Percentiles rank a stretch among this genome's conserved stretches.
These are phyloP conservation scores for Eriocheir sinensis DNA, from an alignment of 1,140 invertebrate species.

Conservation along the genomic window DNA sequence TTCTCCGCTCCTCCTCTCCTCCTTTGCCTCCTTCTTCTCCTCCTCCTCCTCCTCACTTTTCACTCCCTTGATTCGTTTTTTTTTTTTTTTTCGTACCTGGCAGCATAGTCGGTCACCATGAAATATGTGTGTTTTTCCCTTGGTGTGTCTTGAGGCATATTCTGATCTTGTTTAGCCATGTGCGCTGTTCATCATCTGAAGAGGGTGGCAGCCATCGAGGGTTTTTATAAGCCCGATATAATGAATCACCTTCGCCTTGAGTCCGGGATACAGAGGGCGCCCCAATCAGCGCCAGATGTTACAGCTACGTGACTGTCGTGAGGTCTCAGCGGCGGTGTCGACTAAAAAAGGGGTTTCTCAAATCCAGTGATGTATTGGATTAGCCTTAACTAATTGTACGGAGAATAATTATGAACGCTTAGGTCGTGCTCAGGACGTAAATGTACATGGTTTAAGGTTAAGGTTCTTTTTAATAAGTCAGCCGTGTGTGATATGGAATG, in stretches of 20 bases:
- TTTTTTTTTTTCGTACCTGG: constrained; percentile 31
- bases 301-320: not conserved
- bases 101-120: constrained; percentile 40
- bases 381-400: not conserved
- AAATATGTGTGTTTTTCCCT: constrained; percentile 63
- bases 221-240: constrained; percentile 12
- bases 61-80: not conserved
- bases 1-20: not conserved
- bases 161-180: constrained; percentile 67
- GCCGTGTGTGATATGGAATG: too few species aligned
- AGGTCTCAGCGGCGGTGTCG: not conserved
- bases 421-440: not conserved
- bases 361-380: not conserved
- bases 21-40: not conserved
- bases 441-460: too few species aligned
- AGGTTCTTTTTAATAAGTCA: too few species aligned
- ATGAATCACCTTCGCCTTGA: constrained; percentile 38
- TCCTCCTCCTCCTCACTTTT: not conserved
- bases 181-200: constrained; percentile 45
- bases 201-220: not conserved
- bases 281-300: constrained; percentile 51
- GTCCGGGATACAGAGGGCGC: not conserved
- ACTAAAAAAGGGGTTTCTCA: not conserved
- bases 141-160: constrained; percentile 65
- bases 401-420: too few species aligned